A percentile compares a stretch with the other conserved stretches of the same genome.
Evolutionary conservation across 2,888 invertebrate species (phyloP).

Genomic region (Apamea sordens): DNA sequence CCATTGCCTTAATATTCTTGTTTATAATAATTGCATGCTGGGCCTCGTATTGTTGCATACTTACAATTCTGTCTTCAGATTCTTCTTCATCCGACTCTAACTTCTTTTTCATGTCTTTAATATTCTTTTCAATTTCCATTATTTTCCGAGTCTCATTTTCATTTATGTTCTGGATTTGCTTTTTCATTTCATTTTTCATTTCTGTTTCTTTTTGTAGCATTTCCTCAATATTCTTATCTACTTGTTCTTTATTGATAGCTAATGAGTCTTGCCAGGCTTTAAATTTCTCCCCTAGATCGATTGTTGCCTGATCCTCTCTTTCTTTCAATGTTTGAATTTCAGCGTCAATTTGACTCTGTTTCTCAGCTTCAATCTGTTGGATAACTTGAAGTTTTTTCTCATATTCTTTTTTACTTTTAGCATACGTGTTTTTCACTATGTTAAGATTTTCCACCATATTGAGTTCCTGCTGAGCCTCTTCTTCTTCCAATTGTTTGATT

Average conservation of each 20-base stretch:
- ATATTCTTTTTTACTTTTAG: constrained; percentile 13
- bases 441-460: constrained; percentile 6
- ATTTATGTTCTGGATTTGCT: constrained; percentile 19
- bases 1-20: constrained; percentile 18
- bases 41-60: constrained; percentile 29
- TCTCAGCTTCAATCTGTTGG: constrained; percentile 2
- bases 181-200: constrained; percentile 18
- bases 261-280: constrained; percentile 19
- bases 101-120: constrained; percentile 28
- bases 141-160: constrained; percentile 20
- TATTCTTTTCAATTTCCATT: constrained; percentile 24
- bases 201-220: constrained; percentile 10
- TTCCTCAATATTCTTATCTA: constrained; percentile 19
- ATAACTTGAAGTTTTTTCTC: constrained; percentile 12
- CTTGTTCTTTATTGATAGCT: constrained; percentile 1
- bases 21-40: constrained; percentile 3
- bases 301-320: constrained; percentile 15
- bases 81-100: constrained; percentile 30
- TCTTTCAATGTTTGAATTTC: constrained; percentile 10
- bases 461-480: neutral
- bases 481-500: constrained; percentile 15
- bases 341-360: constrained; percentile 16
- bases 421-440: neutral
- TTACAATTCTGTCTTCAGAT: constrained; percentile 38
- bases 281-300: constrained; percentile 19